Evolutionary conservation across 1,140 invertebrate species (phyloP).

Genomic region (Homalodisca vitripennis): DNA sequence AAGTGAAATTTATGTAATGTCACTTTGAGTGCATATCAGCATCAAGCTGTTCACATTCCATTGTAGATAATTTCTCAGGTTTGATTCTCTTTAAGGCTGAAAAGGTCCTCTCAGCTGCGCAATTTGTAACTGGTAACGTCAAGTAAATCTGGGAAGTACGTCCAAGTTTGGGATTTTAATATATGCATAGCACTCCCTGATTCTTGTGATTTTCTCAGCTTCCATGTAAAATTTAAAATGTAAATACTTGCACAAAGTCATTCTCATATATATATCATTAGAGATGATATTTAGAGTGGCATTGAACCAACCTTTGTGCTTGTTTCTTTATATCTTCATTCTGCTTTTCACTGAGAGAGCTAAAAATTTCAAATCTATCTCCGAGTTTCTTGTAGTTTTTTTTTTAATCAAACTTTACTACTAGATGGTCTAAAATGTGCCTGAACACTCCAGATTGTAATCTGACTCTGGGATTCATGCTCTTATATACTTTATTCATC

Average conservation of each 20-base stretch:
- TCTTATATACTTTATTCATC: not conserved
- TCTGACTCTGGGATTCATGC: not conserved
- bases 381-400: not conserved
- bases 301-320: not conserved
- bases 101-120: conserved; percentile 7
- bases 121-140: too few species aligned
- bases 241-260: conserved; percentile 7
- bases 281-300: not conserved
- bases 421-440: conserved; percentile 15
- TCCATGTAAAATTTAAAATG: conserved; percentile 19
- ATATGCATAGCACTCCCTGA: not conserved
- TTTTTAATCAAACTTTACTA: not conserved
- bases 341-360: not conserved
- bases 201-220: conserved; percentile 4
- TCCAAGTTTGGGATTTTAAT: conserved; percentile 15
- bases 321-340: conserved; percentile 8
- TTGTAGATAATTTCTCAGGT: conserved; percentile 2
- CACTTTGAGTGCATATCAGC: too few species aligned
- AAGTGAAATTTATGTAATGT: too few species aligned
- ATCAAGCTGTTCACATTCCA: conserved; percentile 15
- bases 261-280: too few species aligned
- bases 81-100: conserved; percentile 18
- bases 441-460: conserved; percentile 6
- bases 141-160: not conserved
- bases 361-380: not conserved